Evolutionary conservation across 2,888 invertebrate genomes (phyloP), one percentile per base, ranked within the genome.

Genomic region (Nymphalis urticae): DNA sequence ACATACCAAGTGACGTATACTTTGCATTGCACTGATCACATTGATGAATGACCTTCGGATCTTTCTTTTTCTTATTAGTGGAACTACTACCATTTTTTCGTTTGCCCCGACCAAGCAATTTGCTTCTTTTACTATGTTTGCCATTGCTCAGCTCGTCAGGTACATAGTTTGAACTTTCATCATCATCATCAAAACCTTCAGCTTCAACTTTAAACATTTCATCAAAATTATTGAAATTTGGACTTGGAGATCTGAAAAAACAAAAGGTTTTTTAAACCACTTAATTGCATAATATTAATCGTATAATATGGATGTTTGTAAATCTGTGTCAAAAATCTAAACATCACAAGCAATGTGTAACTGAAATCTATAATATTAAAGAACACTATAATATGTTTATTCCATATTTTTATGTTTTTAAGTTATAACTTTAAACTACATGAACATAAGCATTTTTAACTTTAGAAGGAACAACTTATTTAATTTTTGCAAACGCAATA

Each of bases 11-110:
- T 19, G 89, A 86, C 0, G 86, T 83, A 74, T 90, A 92, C 76
- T 88, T 86, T 54, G 89, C 86, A 64, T 84, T 84, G 61, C 92
- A 92, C 75, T 88, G 86, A 66, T 90, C 90, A 75, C 92, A 92
- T 54, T 84, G 83, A 73, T 89, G 86, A 74, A 87, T 76, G 2
- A 80, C 81, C 79, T 90, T 79, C n/a, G 77, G 70, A 0, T 77
- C 73, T 59, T 80, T 66, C 73, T 75, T 74, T 79, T 81, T 50
- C 67, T 66, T 72, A 13, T 47, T 64, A 0, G 21, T 63, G 17
- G 64, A 36, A 4, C 27, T 65, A 42, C 68, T 65, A 19, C 62
- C 62, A 8, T n/a, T 63, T 69, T 66, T 73, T 65, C 69, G 72
- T 19, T 67, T 69, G 24, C 60, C 24, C 5, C 50, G 48, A 17